Base-by-base conservation (phyloP, 2,113 vertebrate genomes). In the Lepus timidus region DNA sequence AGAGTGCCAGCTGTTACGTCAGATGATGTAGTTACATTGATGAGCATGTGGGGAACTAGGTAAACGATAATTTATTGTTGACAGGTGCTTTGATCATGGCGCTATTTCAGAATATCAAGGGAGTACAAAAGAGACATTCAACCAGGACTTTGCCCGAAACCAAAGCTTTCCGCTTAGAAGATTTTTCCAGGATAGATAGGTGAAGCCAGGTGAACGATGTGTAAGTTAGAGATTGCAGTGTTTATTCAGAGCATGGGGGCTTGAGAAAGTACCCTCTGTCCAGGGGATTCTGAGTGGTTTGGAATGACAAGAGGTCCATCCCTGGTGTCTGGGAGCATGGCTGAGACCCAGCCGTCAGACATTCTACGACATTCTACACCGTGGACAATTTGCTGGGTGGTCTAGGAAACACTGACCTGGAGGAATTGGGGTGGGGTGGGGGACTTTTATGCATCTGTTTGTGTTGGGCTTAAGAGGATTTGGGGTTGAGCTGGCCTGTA, bases 31-130 rank as follows among this genome's bases (percentile, higher is more conserved):
- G 9, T 44, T 85, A 44, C 51, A 92, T 5, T 25, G 36, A 36
- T 71, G 52, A 93, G 52, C 4, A 29, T n/a, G 2, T 51, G 80
- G 29, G 36, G 68, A 31, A 52, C 12, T 75, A 55, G 29, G 61
- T 71, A 76, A 89, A 58, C 33, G 61, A 39, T 78, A 58, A 44
- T 68, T 87, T 67, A 22, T 86, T 76, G 71, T 82, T 91, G 33
- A 78, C 7, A 16, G 82, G 44, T 85, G 49, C 44, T 74, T 0
- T 44, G 49, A 79, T 88, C 27, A 2, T 31, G 51, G 7, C 61
- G 61, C 9, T 25, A 73, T 39, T 84, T 73, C 12, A 58, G 83
- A 44, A 52, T 31, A 9, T 36, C 29, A 49, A 49, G 3, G 31
- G 31, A 67, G 20, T 39, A 51, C 36, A 61, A 25, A 75, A 64